phyloP scores from a whole-genome alignment of 2,888 invertebrate species.

The Tetranychus piercei region DNA sequence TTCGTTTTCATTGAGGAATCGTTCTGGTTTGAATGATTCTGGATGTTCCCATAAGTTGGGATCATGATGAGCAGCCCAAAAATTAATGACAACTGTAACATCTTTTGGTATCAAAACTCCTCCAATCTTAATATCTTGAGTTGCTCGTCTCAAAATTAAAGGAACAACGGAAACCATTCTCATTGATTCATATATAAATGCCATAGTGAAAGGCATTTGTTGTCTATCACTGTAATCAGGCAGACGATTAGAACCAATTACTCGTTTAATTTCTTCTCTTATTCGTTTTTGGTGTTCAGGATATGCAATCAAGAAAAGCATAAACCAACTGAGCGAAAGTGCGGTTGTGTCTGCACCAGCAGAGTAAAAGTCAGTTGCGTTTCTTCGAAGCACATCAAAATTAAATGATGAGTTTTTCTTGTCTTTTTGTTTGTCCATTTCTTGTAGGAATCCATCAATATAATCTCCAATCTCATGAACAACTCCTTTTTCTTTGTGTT shows the following conservation, averaged over 20 bases:
- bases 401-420: background rate
- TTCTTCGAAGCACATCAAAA: background rate
- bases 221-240: background rate
- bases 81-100: background rate
- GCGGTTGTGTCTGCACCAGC: background rate
- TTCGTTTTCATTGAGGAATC: constrained; percentile 8
- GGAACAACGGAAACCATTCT: background rate
- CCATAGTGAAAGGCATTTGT: background rate
- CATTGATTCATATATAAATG: background rate
- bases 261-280: constrained; percentile 2
- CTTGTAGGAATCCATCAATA: background rate
- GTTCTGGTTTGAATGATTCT: constrained; percentile 11
- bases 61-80: background rate
- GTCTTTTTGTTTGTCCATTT: background rate
- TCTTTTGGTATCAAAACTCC: constrained; percentile 5
- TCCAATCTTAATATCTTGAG: background rate
- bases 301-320: background rate
- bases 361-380: background rate
- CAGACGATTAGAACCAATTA: background rate
- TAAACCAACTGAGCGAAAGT: background rate
- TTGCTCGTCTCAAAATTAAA: background rate
- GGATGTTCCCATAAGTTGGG: constrained; percentile 9
- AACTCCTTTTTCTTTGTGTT: background rate
- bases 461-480: background rate
- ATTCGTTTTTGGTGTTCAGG: background rate